Evolutionary conservation across 2,888 invertebrate species (phyloP), one percentile per base, ranked within the genome.

Genomic region (Melieria crassipennis): DNA sequence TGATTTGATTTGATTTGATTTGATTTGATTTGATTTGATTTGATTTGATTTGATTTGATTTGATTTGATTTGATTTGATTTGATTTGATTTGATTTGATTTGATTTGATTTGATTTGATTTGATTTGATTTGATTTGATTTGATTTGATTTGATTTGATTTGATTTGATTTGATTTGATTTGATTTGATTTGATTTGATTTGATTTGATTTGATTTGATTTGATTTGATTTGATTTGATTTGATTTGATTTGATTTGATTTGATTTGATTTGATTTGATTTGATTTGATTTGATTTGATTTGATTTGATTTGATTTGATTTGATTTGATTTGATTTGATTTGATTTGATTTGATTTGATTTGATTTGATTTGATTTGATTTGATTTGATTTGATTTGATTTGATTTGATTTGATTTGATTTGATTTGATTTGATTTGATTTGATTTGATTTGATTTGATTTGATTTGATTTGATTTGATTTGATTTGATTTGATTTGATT

Each of bases 31-130:
- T n/a, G n/a, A n/a, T 60, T 11, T 71, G 50, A 65, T 57, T 63
- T 65, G 30, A 30, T 10, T 47, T 68, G 55, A 50, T 48, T 46
- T 42, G 57, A 16, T 10, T 71, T 62, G 46, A 56, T 56, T 52
- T 52, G 5, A 52, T 52, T 16, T 7, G 16, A 48, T 30, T 11
- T 11, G n/a, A 45, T 62, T 42, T 30, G 30, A 58, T 43, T 46
- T 52, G 58, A 64, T 68, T 56, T 56, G 55, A 69, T 7, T 65
- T 65, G 68, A 73, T 75, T 70, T 69, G 65, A 45, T 42, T 60
- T 1, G 42, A 43, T 57, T n/a, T n/a, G n/a, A n/a, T n/a, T n/a
- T n/a, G n/a, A n/a, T n/a, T n/a, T n/a, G n/a, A n/a, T n/a, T n/a
- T n/a, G n/a, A n/a, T n/a, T n/a, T n/a, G n/a, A n/a, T n/a, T n/a